Conservation (phyloP, 2,888 invertebrate genomes). For the Xanthia icteritia region DNA sequence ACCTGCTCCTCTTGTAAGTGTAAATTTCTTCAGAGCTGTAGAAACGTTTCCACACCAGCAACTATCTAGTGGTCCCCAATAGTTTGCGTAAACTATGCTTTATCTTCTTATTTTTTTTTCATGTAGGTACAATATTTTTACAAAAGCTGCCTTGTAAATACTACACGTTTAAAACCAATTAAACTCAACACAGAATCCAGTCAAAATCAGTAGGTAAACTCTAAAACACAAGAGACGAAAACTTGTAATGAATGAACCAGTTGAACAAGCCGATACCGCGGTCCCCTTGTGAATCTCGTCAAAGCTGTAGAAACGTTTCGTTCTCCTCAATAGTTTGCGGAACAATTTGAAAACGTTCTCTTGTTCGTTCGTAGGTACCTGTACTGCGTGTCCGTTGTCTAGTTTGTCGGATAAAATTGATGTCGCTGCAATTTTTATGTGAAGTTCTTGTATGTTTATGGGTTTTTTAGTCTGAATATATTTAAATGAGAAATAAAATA, state of each 20-base stretch:
- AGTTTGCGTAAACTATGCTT: no score
- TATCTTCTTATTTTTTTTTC: no score
- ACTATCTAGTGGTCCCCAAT: no score
- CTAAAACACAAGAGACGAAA: neutral
- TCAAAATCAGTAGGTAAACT: neutral
- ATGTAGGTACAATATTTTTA: no score
- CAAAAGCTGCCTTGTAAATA: no score
- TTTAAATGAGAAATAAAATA: neutral
- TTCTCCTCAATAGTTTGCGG: constrained; percentile 73
- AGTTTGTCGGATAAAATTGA: constrained; percentile 37
- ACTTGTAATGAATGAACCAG: neutral
- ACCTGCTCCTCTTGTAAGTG: constrained; percentile 5
- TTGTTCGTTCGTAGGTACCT: constrained; percentile 12
- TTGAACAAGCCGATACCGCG: neutral
- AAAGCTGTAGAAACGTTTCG: constrained; percentile 24
- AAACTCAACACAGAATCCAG: neutral
- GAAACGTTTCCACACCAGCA: no score
- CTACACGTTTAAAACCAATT: neutral
- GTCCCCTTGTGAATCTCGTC: constrained; percentile 33
- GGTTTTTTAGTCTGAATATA: no score
- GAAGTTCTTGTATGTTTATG: neutral
- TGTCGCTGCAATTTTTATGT: constrained; percentile 12
- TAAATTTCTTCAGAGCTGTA: constrained; percentile 25
- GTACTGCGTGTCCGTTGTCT: constrained; percentile 12
- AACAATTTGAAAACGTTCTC: constrained; percentile 75